phyloP scores from a whole-genome alignment of 2,113 vertebrate species.

The Nothobranchius furzeri region DNA sequence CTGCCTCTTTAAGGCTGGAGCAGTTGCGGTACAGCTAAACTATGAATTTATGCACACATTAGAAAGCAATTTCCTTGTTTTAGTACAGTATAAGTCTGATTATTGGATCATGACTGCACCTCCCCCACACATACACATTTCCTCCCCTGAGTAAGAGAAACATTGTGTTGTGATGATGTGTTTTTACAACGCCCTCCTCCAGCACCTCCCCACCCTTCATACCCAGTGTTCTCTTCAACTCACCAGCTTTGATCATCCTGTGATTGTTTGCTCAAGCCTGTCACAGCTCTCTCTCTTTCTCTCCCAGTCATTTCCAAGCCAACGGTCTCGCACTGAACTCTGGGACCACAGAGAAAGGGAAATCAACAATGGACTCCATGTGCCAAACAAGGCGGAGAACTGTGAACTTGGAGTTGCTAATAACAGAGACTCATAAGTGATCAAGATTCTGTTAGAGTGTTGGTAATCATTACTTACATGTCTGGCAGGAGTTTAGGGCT shows the following conservation, averaged over 20 bases:
- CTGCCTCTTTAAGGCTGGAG: too few relatives aligned
- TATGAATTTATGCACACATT: not conserved
- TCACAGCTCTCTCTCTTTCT: conserved; percentile 40
- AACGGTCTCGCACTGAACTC: conserved; percentile 51
- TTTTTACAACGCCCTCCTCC: conserved; percentile 42
- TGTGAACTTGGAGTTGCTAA: conserved; percentile 36
- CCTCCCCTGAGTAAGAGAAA: conserved; percentile 49
- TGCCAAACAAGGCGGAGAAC: conserved; percentile 51
- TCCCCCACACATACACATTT: conserved; percentile 1
- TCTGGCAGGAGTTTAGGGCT: conserved; percentile 31
- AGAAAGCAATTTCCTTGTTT: conserved; percentile 5
- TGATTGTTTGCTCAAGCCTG: conserved; percentile 64
- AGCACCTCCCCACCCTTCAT: conserved; percentile 35
- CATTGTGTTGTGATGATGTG: conserved; percentile 51
- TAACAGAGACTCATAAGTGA: conserved; percentile 58
- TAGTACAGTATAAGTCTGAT: conserved; percentile 36
- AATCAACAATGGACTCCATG: conserved; percentile 50
- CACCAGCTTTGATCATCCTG: conserved; percentile 70
- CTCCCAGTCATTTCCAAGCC: conserved; percentile 47
- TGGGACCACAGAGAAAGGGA: conserved; percentile 43
- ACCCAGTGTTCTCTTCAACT: conserved; percentile 64
- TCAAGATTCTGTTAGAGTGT: conserved; percentile 50
- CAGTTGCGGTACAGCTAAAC: not conserved
- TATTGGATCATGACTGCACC: conserved; percentile 44
- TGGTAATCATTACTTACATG: conserved; percentile 57